Evolutionary conservation across 2,797 vertebrate species (phyloP).

Genomic region (Pseudomugil tenellus): DNA sequence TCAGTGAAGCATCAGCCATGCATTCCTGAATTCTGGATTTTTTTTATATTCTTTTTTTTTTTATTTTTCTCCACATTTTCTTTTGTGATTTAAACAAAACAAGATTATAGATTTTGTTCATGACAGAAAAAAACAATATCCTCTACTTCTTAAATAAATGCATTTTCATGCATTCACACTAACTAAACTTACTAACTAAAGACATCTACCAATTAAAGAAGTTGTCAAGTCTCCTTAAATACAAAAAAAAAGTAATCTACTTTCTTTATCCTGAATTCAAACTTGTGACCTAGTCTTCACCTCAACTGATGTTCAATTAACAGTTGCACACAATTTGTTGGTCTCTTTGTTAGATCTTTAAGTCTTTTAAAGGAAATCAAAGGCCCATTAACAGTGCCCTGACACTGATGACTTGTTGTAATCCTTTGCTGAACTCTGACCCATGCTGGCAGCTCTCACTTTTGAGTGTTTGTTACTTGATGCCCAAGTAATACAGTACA

Average conservation of each 20-base stretch:
- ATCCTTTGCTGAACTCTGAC: slow-evolving; percentile 74
- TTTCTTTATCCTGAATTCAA: slow-evolving; percentile 40
- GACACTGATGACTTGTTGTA: slow-evolving; percentile 61
- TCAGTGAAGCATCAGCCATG: slow-evolving; percentile 17
- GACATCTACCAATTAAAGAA: neutral
- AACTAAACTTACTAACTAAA: neutral
- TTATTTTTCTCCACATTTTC: neutral
- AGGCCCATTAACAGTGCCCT: slow-evolving; percentile 69
- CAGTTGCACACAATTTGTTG: slow-evolving; percentile 35
- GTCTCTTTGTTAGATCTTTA: slow-evolving; percentile 55
- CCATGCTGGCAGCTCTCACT: slow-evolving; percentile 53
- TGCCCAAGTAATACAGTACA: slow-evolving; percentile 31
- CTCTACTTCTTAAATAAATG: neutral
- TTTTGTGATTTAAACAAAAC: slow-evolving; percentile 1
- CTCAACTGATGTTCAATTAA: slow-evolving; percentile 35
- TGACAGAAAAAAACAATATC: neutral
- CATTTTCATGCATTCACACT: neutral
- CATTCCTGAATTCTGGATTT: neutral
- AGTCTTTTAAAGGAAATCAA: slow-evolving; percentile 79
- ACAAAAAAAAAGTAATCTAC: slow-evolving; percentile 1
- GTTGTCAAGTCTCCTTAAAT: neutral
- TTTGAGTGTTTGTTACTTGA: slow-evolving; percentile 35
- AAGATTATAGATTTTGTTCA: neutral
- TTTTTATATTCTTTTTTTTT: neutral
- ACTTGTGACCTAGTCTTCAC: slow-evolving; percentile 51